These are phyloP conservation scores for Plebejus anna DNA, from an alignment of 2,888 invertebrate species.

Conservation along the genomic window DNA sequence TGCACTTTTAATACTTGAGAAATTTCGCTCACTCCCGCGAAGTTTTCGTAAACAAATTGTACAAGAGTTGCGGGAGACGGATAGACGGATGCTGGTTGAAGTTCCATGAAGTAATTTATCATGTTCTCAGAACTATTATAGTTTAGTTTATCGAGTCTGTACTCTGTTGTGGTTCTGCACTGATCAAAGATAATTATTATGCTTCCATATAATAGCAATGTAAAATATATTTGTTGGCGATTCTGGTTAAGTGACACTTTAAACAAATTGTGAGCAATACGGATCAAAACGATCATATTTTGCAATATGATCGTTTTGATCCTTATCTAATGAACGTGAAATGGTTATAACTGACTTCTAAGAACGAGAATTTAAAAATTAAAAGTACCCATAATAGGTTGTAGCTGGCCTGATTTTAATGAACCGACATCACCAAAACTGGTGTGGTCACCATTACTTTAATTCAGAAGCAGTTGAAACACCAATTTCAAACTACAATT, in stretches of 20 bases:
- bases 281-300: too few species aligned
- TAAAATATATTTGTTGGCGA: too few species aligned
- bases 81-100: slow-evolving; percentile 1
- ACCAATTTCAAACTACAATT: slow-evolving; percentile 1
- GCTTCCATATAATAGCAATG: not conserved
- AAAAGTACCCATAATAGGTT: not conserved
- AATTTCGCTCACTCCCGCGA: slow-evolving; percentile 9
- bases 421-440: not conserved
- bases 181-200: not conserved
- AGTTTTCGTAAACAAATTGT: slow-evolving; percentile 25
- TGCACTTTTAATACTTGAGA: slow-evolving; percentile 22
- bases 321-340: too few species aligned
- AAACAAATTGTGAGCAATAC: too few species aligned
- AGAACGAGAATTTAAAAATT: not conserved
- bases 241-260: too few species aligned
- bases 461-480: not conserved
- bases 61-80: slow-evolving; percentile 6
- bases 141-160: slow-evolving; percentile 13
- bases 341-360: too few species aligned
- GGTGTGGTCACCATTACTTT: not conserved
- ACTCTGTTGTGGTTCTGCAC: not conserved
- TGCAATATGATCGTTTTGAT: too few species aligned
- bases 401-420: not conserved
- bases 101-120: slow-evolving; percentile 10
- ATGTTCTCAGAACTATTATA: slow-evolving; percentile 11